Percentiles rank a stretch among this genome's conserved stretches.
Evolutionary conservation across 2,113 vertebrate genomes (phyloP).

Genomic region (Embiotoca jacksoni): DNA sequence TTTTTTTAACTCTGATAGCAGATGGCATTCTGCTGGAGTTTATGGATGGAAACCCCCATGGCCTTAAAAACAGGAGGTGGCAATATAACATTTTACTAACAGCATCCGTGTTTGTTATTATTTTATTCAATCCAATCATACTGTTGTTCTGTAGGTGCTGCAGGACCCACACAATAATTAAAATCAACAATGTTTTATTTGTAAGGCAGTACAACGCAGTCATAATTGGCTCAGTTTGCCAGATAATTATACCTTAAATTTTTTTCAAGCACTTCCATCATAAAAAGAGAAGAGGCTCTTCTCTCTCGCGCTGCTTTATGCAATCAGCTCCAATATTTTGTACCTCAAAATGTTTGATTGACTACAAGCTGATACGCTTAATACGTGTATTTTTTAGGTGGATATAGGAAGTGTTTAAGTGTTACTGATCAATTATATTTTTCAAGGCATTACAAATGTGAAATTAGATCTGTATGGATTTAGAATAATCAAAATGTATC

Average conservation of each 20-base stretch:
- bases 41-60: neutral
- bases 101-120: neutral
- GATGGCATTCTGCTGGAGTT: constrained; percentile 17
- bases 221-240: neutral
- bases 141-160: neutral
- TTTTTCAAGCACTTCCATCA: constrained; percentile 1
- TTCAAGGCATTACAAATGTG: neutral
- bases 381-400: neutral
- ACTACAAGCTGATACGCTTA: constrained; percentile 14
- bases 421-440: neutral
- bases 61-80: constrained; percentile 6
- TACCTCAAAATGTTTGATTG: neutral
- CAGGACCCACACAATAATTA: neutral
- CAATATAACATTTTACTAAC: neutral
- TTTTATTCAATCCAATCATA: neutral
- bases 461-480: neutral
- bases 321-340: constrained; percentile 24
- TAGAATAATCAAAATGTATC: neutral
- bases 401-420: neutral
- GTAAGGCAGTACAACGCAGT: neutral
- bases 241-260: neutral
- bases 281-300: neutral
- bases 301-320: constrained; percentile 6
- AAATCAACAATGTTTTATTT: neutral
- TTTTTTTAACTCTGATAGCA: neutral